phyloP scores from a whole-genome alignment of 2,113 vertebrate genomes.

The Tylochromis polylepis region DNA sequence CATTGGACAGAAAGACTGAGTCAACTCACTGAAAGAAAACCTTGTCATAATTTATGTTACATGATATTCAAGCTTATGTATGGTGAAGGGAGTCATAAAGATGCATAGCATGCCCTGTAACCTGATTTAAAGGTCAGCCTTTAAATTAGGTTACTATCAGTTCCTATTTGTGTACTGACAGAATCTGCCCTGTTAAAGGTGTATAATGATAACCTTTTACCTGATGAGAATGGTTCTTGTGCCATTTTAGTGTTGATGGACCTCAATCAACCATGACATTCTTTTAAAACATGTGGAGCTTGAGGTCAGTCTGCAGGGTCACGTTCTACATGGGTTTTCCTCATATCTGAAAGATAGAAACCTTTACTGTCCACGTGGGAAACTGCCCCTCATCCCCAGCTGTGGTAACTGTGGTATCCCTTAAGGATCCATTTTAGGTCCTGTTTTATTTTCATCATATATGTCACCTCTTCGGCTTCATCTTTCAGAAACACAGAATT shows the following conservation, averaged over 20 bases:
- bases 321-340: neutral
- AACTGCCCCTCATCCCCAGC: neutral
- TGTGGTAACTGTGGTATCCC: neutral
- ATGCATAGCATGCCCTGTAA: neutral
- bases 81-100: neutral
- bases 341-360: neutral
- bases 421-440: neutral
- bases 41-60: neutral
- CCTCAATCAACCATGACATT: neutral
- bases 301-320: neutral
- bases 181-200: neutral
- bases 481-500: neutral
- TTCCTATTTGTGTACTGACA: neutral
- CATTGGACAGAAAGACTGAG: neutral
- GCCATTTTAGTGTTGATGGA: neutral
- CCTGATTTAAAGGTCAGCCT: neutral
- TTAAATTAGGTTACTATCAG: neutral
- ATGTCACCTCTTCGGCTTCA: neutral
- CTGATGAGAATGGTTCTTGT: neutral
- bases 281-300: neutral
- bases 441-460: neutral
- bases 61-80: neutral
- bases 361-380: neutral
- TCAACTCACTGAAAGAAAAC: neutral
- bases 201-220: neutral